These are phyloP conservation scores for Melanargia galathea DNA, from an alignment of 2,888 invertebrate genomes.

Conservation along the genomic window DNA sequence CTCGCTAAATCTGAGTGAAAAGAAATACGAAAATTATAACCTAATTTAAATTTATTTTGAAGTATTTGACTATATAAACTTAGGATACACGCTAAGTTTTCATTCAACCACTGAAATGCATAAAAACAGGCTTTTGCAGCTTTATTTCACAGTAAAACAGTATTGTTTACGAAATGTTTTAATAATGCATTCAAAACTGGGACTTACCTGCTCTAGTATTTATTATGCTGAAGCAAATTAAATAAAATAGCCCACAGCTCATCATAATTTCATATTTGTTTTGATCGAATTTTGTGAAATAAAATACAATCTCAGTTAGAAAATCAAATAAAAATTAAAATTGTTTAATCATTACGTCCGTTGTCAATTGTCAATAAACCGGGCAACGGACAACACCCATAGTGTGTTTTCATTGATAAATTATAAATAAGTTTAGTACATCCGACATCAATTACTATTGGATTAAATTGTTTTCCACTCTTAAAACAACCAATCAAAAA, in stretches of 20 bases:
- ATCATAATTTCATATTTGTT: constrained; percentile 77
- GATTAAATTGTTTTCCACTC: constrained; percentile 3
- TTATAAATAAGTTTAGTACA: neutral
- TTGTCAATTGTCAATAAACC: constrained; percentile 61
- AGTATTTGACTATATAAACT: neutral
- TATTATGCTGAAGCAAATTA: constrained; percentile 66
- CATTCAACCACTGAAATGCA: neutral
- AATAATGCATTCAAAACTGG: constrained; percentile 28
- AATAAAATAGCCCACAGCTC: constrained; percentile 69
- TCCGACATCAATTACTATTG: neutral
- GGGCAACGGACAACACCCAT: constrained; percentile 80
- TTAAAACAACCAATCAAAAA: constrained; percentile 24
- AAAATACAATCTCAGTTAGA: constrained; percentile 53
- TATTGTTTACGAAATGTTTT: constrained; percentile 27
- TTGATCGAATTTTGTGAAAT: constrained; percentile 37
- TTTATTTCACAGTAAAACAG: neutral
- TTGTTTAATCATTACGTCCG: constrained; percentile 78
- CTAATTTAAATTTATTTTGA: neutral
- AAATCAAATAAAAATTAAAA: constrained; percentile 60
- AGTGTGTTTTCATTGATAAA: constrained; percentile 46
- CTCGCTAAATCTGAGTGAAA: constrained; percentile 57
- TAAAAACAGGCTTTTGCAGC: neutral
- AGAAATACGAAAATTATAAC: constrained; percentile 1
- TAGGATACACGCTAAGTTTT: neutral
- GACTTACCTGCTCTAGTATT: constrained; percentile 70